Percentiles rank a stretch among this genome's conserved stretches.
phyloP scores from a whole-genome alignment of 2,113 vertebrate species.

The Tragelaphus buxtoni region DNA sequence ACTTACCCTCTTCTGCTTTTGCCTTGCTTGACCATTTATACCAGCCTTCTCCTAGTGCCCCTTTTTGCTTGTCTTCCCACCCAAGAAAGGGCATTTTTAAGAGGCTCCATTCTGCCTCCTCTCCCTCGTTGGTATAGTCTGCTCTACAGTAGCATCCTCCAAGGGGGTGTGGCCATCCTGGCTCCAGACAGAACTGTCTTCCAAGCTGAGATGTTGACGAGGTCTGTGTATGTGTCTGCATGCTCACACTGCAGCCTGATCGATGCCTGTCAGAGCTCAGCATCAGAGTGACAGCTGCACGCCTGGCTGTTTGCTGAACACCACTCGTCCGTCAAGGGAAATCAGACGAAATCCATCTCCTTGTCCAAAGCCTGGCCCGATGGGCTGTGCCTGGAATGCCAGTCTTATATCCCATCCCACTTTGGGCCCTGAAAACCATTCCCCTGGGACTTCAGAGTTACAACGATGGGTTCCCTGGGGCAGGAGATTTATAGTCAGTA shows the following conservation, averaged over 20 bases:
- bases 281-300: constrained; percentile 59
- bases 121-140: neutral
- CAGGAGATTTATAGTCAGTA: neutral
- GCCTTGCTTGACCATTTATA: neutral
- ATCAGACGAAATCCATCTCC: constrained; percentile 68
- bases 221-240: constrained; percentile 28
- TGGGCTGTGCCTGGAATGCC: constrained; percentile 45
- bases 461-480: neutral
- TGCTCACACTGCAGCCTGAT: constrained; percentile 60
- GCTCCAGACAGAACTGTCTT: constrained; percentile 4
- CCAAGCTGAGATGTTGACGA: neutral
- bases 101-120: neutral
- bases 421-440: neutral
- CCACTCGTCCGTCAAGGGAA: constrained; percentile 64
- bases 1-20: neutral
- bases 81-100: neutral
- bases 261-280: constrained; percentile 68
- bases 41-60: neutral
- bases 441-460: neutral
- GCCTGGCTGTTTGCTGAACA: constrained; percentile 68
- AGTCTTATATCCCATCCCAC: neutral
- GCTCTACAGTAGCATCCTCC: neutral
- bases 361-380: constrained; percentile 32
- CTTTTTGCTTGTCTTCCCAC: neutral
- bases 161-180: neutral